Percentiles rank a stretch among this genome's conserved stretches.
phyloP scores from a whole-genome alignment of 2,113 vertebrate genomes.

The Thymallus thymallus region DNA sequence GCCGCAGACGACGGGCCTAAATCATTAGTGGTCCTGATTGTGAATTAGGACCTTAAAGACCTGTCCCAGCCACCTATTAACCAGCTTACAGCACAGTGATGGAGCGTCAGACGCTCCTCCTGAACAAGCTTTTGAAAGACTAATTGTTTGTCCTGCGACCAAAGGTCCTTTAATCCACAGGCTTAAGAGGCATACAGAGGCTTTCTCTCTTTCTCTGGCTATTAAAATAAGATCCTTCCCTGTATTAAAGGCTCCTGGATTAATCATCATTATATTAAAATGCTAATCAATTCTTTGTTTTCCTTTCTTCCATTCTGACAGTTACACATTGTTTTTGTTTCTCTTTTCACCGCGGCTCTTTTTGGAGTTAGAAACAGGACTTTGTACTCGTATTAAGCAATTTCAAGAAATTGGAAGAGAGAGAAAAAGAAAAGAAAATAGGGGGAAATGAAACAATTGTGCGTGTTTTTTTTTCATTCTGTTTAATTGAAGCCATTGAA shows the following conservation, averaged over 20 bases:
- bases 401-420: conserved; percentile 19
- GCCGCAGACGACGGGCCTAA: conserved; percentile 32
- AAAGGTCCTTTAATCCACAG: conserved; percentile 61
- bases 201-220: conserved; percentile 45
- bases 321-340: conserved; percentile 26
- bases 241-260: conserved; percentile 51
- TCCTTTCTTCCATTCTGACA: conserved; percentile 26
- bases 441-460: background rate
- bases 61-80: conserved; percentile 62
- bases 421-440: background rate
- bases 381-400: conserved; percentile 3
- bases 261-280: conserved; percentile 55
- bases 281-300: conserved; percentile 56
- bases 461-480: background rate
- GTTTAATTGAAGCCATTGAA: background rate
- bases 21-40: conserved; percentile 16
- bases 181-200: conserved; percentile 54
- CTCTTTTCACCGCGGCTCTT: too few relatives aligned
- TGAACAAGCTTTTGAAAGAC: conserved; percentile 59
- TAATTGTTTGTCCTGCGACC: conserved; percentile 60
- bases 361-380: too few relatives aligned
- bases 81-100: conserved; percentile 61
- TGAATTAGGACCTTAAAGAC: conserved; percentile 65
- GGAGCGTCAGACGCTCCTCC: conserved; percentile 52
- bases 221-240: conserved; percentile 60